Base-by-base conservation (phyloP, 2,113 vertebrate genomes). In the Plotosus lineatus region DNA sequence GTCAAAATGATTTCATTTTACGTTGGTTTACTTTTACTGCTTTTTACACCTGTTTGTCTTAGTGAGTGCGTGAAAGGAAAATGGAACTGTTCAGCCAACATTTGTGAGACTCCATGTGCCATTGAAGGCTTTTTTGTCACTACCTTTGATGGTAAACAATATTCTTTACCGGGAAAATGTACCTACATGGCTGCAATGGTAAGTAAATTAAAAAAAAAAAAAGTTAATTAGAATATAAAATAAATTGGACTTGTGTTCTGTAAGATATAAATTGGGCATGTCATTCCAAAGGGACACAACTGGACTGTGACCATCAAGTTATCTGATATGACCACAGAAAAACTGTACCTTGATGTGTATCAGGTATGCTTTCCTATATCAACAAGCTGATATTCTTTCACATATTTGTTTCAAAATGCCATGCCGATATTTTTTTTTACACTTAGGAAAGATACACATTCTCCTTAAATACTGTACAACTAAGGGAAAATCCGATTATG, bases 141-240 rank as follows among this genome's bases (percentile, higher is more conserved):
- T 31, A 91, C 92, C 14, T 91, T 90, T 73, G 92, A 94, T 85
- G 92, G 92, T 9, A 93, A 91, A 82, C 86, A 82, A 4, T 94
- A 88, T 78, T 65, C 19, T 2, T 3, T 94, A 17, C 90, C 89
- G 14, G 85, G 86, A 40, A 89, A 82, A 90, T 94, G 93, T 72
- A 78, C 15, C 33, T 93, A 91, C 61, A 31, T 91, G 73, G 90
- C 87, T 23, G 87, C 90, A 26, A 71, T 82, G 90, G 93, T 92
- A 77, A 82, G 8, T 60, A 4, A 33, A n/a, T n/a, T n/a, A n/a
- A n/a, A n/a, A n/a, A n/a, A n/a, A n/a, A n/a, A n/a, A n/a, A n/a
- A n/a, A n/a, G n/a, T n/a, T n/a, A n/a, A n/a, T n/a, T n/a, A n/a
- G n/a, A n/a, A n/a, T n/a, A n/a, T n/a, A n/a, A n/a, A n/a, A n/a